Base-by-base conservation (phyloP, 2,113 vertebrate species). In the Cochlearius cochlearius region DNA sequence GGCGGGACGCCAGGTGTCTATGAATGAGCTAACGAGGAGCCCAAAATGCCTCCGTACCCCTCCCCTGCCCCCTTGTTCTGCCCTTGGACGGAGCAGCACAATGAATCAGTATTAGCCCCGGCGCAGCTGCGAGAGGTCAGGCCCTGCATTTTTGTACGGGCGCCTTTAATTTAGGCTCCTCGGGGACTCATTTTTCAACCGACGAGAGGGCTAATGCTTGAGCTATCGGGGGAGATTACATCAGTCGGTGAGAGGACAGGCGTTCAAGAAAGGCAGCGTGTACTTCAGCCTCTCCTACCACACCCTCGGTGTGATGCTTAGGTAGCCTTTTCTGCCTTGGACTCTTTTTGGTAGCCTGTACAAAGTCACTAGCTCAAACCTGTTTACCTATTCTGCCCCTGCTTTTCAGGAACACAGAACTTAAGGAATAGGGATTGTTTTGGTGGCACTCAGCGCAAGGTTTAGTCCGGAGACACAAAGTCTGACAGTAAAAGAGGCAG, bases 1-100 rank as follows among this genome's bases (percentile, higher is more conserved):
- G 97, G 94, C 41, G 58, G 87, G 79, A 73, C 49, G 34, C 93
- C 93, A 97, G 94, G 94, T 95, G 92, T 94, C 95, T 34, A 2
- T 92, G 96, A 97, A 96, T 91, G 92, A 95, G 64, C 95, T 83
- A 91, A 92, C 2, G 12, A 92, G 80, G 64, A 55, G 55, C 10
- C 92, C 10, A 3, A 75, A 94, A 89, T 94, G 39, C 22, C n/a
- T 86, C 29, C 0, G 3, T 18, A 74, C 52, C 86, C 39, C 81
- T 82, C 64, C 83, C 62, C 8, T 45, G 87, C 76, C 83, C 77
- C 59, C 23, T 43, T 56, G 45, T 52, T 56, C 62, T 90, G 94
- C 91, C 59, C 82, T 75, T 45, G 69, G 49, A 82, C 64, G 0
- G 84, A 91, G 67, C 71, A 86, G 86, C 63, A 96, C 76, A 85